Conservation (phyloP, 2,888 invertebrate species). For the Heliconius sara region DNA sequence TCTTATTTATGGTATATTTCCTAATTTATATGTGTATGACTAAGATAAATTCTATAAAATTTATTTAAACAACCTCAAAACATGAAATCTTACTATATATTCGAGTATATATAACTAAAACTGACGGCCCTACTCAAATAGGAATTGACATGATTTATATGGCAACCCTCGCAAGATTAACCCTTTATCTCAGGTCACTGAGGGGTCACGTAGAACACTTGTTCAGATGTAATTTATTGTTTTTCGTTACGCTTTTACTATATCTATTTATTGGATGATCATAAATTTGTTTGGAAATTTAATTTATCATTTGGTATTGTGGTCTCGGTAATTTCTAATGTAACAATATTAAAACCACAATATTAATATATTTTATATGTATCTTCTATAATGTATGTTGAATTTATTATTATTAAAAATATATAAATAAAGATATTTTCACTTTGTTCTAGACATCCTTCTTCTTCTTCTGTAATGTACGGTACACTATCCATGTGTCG, state of each 20-base stretch:
- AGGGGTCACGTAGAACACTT: slow-evolving; percentile 58
- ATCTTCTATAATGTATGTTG: neutral
- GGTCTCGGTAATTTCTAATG: slow-evolving; percentile 4
- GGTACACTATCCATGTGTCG: too few species aligned
- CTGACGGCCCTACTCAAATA: slow-evolving; percentile 63
- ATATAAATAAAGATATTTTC: too few species aligned
- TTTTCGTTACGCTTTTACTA: slow-evolving; percentile 47
- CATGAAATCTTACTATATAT: neutral
- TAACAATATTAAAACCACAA: too few species aligned
- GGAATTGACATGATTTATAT: slow-evolving; percentile 79
- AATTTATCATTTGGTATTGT: slow-evolving; percentile 19
- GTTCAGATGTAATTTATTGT: slow-evolving; percentile 52
- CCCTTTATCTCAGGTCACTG: slow-evolving; percentile 78
- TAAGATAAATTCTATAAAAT: too few species aligned
- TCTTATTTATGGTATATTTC: too few species aligned
- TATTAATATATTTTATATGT: neutral
- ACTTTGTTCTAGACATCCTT: too few species aligned
- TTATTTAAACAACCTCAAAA: neutral
- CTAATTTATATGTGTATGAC: too few species aligned
- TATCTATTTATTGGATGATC: slow-evolving; percentile 38
- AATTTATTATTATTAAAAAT: neutral
- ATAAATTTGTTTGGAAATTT: slow-evolving; percentile 27
- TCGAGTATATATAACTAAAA: neutral
- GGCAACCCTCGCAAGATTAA: slow-evolving; percentile 80
- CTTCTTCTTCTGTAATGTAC: too few species aligned